Base-by-base conservation (phyloP, 2,888 invertebrate genomes). In the Coenonympha glycerion region DNA sequence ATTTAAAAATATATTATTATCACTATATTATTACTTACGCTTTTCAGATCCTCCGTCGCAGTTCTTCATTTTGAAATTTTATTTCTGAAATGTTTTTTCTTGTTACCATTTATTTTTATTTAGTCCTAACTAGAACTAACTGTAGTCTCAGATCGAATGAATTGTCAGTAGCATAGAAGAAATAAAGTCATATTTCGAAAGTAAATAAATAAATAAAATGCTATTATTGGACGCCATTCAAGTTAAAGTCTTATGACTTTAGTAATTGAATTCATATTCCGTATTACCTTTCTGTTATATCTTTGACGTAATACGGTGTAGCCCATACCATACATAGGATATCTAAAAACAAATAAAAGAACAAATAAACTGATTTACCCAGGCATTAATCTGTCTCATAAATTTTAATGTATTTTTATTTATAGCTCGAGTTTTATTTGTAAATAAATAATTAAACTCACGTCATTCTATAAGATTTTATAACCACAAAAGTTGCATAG, bases 21-120 rank as follows among this genome's bases (percentile, higher is more conserved):
- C n/a, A n/a, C n/a, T n/a, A n/a, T n/a, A n/a, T n/a, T 37, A 33
- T 16, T 5, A 28, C 51, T 41, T 41, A 47, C 51, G 46, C 47
- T 41, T 51, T 16, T 41, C 51, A 15, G 51, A 41, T 13, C 21
- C 19, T 21, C 41, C 46, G 11, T 41, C 51, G 22, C 28, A 22
- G 11, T 19, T 40, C 6, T 22, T 51, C 51, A 51, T 51, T 24
- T 41, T 24, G 22, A 16, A 18, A 26, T 15, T 21, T 36, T 18
- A 24, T 9, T 13, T n/a, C n/a, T n/a, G n/a, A n/a, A n/a, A 4
- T 15, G 13, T 9, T 11, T 33, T 16, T 48, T 24, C 33, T 21
- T 9, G 41, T 41, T 41, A 41, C 41, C 41, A 41, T 41, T 41
- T 41, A 41, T 41, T 28, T 41, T 30, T 18, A 3, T 24, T 4